Evolutionary conservation across 2,888 invertebrate genomes (phyloP).

Genomic region (Melinaea menophilus): DNA sequence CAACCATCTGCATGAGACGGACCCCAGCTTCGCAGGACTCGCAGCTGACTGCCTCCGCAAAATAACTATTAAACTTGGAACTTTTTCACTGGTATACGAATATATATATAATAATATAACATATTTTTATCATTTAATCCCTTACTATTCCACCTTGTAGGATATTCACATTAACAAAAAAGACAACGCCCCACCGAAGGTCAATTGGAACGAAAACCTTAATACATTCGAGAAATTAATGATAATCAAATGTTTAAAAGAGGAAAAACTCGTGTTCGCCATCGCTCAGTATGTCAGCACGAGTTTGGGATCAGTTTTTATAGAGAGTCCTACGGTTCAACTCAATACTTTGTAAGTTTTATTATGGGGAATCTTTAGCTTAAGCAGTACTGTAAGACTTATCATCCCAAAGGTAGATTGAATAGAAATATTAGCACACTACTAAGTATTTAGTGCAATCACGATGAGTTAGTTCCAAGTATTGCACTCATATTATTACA

Average conservation of each 20-base stretch:
- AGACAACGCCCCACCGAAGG: slow-evolving; percentile 45
- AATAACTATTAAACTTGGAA: slow-evolving; percentile 79
- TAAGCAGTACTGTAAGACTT: not conserved
- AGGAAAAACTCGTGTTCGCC: slow-evolving; percentile 89
- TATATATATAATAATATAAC: not conserved
- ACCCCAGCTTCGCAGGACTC: slow-evolving; percentile 75
- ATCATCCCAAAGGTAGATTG: not conserved
- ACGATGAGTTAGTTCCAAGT: no score
- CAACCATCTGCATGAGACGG: slow-evolving; percentile 79
- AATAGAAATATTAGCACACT: no score
- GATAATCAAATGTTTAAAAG: slow-evolving; percentile 85
- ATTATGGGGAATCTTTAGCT: not conserved
- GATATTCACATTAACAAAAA: slow-evolving; percentile 74
- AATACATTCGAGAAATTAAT: slow-evolving; percentile 88
- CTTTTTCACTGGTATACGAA: slow-evolving; percentile 75
- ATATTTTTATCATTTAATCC: slow-evolving; percentile 5
- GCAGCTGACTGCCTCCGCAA: slow-evolving; percentile 71
- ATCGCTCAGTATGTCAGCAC: slow-evolving; percentile 87
- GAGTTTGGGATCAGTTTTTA: slow-evolving; percentile 87
- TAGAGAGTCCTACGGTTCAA: slow-evolving; percentile 88
- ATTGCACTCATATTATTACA: no score
- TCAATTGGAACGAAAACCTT: slow-evolving; percentile 81
- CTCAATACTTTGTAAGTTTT: slow-evolving; percentile 79
- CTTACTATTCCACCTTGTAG: slow-evolving; percentile 51
- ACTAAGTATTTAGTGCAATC: no score